Evolutionary conservation across 1,140 invertebrate genomes (phyloP), one percentile per base, ranked within the genome.

Genomic region (Drosophila repletoides): DNA sequence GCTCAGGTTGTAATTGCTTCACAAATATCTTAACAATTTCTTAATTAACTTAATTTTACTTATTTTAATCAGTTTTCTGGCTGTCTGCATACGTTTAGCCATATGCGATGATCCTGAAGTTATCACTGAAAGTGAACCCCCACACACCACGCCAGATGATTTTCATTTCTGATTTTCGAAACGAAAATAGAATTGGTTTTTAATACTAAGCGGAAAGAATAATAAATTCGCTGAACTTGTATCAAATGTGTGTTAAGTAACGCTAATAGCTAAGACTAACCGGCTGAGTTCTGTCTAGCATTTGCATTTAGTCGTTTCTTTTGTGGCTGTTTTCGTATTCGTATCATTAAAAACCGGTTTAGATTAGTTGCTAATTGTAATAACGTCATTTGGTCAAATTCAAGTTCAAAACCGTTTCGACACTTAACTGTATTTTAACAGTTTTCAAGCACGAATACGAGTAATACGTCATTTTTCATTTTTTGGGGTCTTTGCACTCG

Each of bases 61-160:
- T n/a, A 15, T 41, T 19, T 33, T 38, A 70, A 34, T 65, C 14
- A 67, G 64, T 2, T 10, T 73, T 19, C 31, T 77, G 58, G 34
- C 64, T 34, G 0, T 48, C 22, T 59, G 51, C 55, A 22, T 84
- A 1, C 33, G 40, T 9, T 28, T 48, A 10, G 53, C 28, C 0
- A 5, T 55, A 31, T 59, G 65, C 19, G 58, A 83, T 33, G 77
- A 83, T 19, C 49, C 72, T 4, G 56, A 83, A 10, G 79, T 83
- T 0, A 77, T 83, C 9, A 83, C 77, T 0, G 51, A 84, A 22
- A 79, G 77, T 36, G 77, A 83, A 10, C 59, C 65, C 4, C 26
- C 26, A 10, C 56, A 51, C 48, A 33, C 64, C n/a, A 70, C 69
- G 2, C 36, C 70, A 15, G 65, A 83, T 55, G 64, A 79, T 40